Base-by-base conservation (phyloP, 2,888 invertebrate genomes). In the Choreutis nemorana region DNA sequence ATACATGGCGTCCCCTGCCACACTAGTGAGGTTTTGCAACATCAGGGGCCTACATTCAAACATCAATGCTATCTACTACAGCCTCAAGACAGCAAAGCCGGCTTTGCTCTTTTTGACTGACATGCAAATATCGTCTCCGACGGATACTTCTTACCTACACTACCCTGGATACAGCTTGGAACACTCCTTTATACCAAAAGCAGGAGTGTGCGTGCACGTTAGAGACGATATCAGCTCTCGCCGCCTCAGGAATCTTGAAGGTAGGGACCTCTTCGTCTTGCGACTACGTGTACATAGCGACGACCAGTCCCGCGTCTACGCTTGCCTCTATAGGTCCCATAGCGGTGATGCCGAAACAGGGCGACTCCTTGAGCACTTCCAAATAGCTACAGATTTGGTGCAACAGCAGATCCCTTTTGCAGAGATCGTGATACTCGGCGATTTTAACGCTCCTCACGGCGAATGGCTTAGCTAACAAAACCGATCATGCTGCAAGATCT, bases 271-370 rank as follows among this genome's bases (percentile, higher is more conserved):
- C 8, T 18, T 8, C 18, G 8, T 8, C n/a, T n/a, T n/a, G n/a
- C n/a, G 29, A 27, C 11, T 13, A 14, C 23, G 26, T n/a, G 25
- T 31, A 22, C 31, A 31, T 16, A 15, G 13, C 24, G 32, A 27
- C 5, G 34, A 29, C 7, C 20, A 27, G 15, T 23, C 26, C 10
- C 29, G 32, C 6, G 11, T 35, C 27, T 31, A 31, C 18, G 29
- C 34, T 12, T 31, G 27, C 29, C 29, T 34, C 1, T 29, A 34
- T 22, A 27, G 31, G 24, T 31, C 31, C 26, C 34, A 31, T 15
- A 31, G 29, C 27, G 29, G 34, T 14, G 27, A 31, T 23, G 14
- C 29, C 11, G 26, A 30, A 25, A 13, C 14, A 3, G 27, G 27
- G 7, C 26, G 27, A 14, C 30, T 33, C 24, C n/a, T 30, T 9